Percentiles rank a stretch among this genome's conserved stretches.
These are phyloP conservation scores for Dendrolimus pini DNA, from an alignment of 2,888 invertebrate species.

Conservation along the genomic window DNA sequence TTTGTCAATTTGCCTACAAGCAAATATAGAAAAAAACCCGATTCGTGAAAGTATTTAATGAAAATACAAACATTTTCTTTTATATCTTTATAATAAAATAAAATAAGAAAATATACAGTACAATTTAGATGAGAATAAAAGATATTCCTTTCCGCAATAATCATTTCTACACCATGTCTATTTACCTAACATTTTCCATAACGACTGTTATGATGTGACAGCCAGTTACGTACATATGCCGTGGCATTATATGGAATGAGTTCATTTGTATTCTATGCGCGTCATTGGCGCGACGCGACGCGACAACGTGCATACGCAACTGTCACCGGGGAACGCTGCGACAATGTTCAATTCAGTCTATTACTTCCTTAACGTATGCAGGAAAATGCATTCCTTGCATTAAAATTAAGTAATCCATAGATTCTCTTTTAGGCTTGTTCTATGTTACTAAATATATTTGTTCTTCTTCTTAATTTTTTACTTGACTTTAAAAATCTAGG, in stretches of 20 bases:
- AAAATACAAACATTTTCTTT: too few relatives aligned
- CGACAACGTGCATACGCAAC: slow-evolving; percentile 21
- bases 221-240: slow-evolving; percentile 1
- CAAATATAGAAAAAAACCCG: too few relatives aligned
- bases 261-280: slow-evolving; percentile 34
- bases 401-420: not conserved
- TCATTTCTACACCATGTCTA: not conserved
- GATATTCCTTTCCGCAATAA: not conserved
- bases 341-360: not conserved
- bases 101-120: not conserved
- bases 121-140: not conserved
- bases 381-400: not conserved
- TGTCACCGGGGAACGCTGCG: slow-evolving; percentile 5
- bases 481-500: too few relatives aligned
- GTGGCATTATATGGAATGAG: slow-evolving; percentile 27
- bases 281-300: slow-evolving; percentile 9
- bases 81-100: too few relatives aligned
- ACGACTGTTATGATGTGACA: not conserved
- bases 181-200: not conserved
- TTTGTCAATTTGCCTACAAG: too few relatives aligned
- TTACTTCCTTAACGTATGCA: not conserved
- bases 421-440: too few relatives aligned
- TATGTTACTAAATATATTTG: too few relatives aligned
- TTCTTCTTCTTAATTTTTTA: too few relatives aligned
- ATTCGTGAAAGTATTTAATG: too few relatives aligned